These are phyloP conservation scores for Otolemur crassicaudatus DNA, from an alignment of 2,797 vertebrate species.

Conservation along the genomic window DNA sequence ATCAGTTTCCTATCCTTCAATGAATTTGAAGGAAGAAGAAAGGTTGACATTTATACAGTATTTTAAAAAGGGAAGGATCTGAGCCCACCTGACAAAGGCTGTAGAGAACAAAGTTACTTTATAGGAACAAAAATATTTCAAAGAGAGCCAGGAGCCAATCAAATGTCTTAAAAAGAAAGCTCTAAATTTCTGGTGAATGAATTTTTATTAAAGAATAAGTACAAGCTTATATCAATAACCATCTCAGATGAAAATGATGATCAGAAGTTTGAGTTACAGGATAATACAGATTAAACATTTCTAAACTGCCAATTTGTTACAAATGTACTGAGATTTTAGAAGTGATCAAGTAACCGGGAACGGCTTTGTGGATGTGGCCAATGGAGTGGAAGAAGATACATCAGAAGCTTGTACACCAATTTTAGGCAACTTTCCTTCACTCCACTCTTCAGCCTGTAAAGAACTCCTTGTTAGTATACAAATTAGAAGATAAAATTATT, in stretches of 20 bases:
- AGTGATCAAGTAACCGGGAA: conserved; percentile 86
- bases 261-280: conserved; percentile 97
- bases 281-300: conserved; percentile 95
- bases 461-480: conserved; percentile 92
- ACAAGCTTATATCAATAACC: conserved; percentile 95
- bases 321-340: conserved; percentile 94
- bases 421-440: conserved; percentile 57
- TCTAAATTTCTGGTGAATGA: conserved; percentile 98
- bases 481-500: conserved; percentile 95
- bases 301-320: conserved; percentile 94
- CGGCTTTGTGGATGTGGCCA: conserved; percentile 89
- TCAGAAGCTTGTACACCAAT: conserved; percentile 85
- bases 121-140: conserved; percentile 95
- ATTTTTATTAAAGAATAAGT: conserved; percentile 96
- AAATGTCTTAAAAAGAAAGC: conserved; percentile 96
- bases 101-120: conserved; percentile 95
- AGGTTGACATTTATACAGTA: background rate
- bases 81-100: conserved; percentile 98
- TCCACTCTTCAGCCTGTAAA: conserved; percentile 84
- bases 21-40: background rate
- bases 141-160: conserved; percentile 95
- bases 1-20: background rate
- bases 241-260: conserved; percentile 98
- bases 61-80: conserved; percentile 82
- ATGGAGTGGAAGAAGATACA: conserved; percentile 90